phyloP scores from a whole-genome alignment of 1,140 invertebrate species.

The Chironomus striatipennis region DNA sequence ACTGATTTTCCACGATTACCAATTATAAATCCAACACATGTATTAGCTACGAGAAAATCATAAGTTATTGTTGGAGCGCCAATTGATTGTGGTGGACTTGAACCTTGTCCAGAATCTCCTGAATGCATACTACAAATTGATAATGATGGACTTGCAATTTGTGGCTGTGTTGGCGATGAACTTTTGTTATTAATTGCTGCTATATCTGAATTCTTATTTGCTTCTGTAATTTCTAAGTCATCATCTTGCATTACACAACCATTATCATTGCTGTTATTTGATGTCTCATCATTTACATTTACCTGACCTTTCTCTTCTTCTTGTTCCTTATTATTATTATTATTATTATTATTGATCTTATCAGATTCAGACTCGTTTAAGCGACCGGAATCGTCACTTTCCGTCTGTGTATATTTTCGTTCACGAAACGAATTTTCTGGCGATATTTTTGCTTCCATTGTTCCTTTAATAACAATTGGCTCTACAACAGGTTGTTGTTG shows the following conservation, averaged over 20 bases:
- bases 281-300: not conserved
- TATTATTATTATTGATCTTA: not conserved
- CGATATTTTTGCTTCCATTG: constrained; percentile 38
- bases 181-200: not conserved
- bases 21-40: constrained; percentile 77
- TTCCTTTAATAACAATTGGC: constrained; percentile 36
- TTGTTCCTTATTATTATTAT: not conserved
- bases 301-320: not conserved
- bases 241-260: not conserved
- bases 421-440: constrained; percentile 39
- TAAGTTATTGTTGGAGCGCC: constrained; percentile 41
- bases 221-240: not conserved
- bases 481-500: constrained; percentile 30
- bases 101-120: constrained; percentile 39
- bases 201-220: not conserved
- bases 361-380: not conserved
- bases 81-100: constrained; percentile 37
- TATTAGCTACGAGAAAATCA: constrained; percentile 73
- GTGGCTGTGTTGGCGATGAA: not conserved
- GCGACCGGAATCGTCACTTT: too few relatives aligned
- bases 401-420: constrained; percentile 31
- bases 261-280: constrained; percentile 11
- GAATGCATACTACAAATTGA: constrained; percentile 39
- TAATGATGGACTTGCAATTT: constrained; percentile 31
- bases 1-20: constrained; percentile 76